phyloP scores from a whole-genome alignment of 1,140 invertebrate species.

The Bombus soroeensis region DNA sequence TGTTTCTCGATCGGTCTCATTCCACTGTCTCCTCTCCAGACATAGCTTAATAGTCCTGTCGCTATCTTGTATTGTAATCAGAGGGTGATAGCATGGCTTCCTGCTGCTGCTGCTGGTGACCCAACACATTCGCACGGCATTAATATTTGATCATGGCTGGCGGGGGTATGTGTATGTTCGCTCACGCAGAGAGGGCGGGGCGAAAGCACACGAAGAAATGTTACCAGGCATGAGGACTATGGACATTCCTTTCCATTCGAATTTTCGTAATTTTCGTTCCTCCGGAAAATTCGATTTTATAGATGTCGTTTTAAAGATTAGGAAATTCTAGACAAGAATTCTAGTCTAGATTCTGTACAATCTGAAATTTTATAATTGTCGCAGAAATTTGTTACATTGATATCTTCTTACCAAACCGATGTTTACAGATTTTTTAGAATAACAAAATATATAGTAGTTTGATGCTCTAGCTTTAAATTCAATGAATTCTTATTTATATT shows the following conservation, averaged over 20 bases:
- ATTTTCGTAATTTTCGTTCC: slow-evolving; percentile 1
- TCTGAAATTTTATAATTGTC: too few species aligned
- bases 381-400: too few species aligned
- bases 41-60: slow-evolving; percentile 54
- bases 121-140: slow-evolving; percentile 48
- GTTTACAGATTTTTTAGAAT: too few species aligned
- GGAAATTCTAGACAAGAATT: too few species aligned
- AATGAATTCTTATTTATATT: neutral
- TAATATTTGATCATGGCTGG: slow-evolving; percentile 58
- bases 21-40: slow-evolving; percentile 40
- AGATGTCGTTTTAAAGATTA: too few species aligned
- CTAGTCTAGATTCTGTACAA: too few species aligned
- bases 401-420: too few species aligned
- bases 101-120: slow-evolving; percentile 10
- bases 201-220: slow-evolving; percentile 5
- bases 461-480: neutral
- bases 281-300: neutral
- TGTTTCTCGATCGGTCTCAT: slow-evolving; percentile 14
- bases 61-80: slow-evolving; percentile 64
- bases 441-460: neutral
- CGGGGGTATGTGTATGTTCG: neutral
- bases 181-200: slow-evolving; percentile 18
- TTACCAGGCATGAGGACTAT: slow-evolving; percentile 3
- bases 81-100: slow-evolving; percentile 54
- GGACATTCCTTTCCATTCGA: neutral